Evolutionary conservation across 1,140 invertebrate species (phyloP).

Genomic region (Megathymus violae): DNA sequence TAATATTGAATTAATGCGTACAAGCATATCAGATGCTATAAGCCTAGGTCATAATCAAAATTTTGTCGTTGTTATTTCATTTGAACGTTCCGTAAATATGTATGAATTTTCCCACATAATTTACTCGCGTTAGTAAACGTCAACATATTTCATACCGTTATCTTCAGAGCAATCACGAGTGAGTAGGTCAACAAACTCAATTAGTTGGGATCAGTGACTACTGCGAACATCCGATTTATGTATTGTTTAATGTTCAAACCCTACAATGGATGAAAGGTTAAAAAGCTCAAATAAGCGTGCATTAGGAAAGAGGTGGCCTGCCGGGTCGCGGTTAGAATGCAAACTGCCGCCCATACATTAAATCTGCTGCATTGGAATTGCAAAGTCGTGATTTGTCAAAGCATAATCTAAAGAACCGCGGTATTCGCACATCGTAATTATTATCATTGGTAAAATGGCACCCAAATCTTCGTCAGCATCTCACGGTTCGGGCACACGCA

Average conservation of each 20-base stretch:
- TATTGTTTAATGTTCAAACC: conserved; percentile 79
- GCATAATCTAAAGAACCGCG: conserved; percentile 81
- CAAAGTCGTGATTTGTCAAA: conserved; percentile 83
- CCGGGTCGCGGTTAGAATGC: conserved; percentile 80
- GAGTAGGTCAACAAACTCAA: conserved; percentile 39
- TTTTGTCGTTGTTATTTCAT: background rate
- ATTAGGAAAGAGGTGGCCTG: conserved; percentile 82
- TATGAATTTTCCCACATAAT: conserved; percentile 18
- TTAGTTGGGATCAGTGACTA: conserved; percentile 65
- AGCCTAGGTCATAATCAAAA: background rate
- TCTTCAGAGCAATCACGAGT: conserved; percentile 24
- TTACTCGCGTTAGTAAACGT: conserved; percentile 15
- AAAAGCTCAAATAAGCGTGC: conserved; percentile 83
- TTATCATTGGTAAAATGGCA: conserved; percentile 79
- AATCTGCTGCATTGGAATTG: conserved; percentile 82
- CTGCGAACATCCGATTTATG: conserved; percentile 69
- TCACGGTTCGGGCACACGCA: conserved; percentile 55
- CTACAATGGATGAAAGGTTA: conserved; percentile 80
- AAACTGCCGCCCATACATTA: conserved; percentile 83
- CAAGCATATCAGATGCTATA: too few relatives aligned
- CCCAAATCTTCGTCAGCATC: conserved; percentile 72
- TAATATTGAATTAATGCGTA: too few relatives aligned
- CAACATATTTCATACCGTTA: conserved; percentile 16
- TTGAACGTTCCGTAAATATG: background rate
- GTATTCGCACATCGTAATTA: conserved; percentile 83